Evolutionary conservation across 2,797 vertebrate genomes (phyloP).

Genomic region (Mastacembelus armatus): DNA sequence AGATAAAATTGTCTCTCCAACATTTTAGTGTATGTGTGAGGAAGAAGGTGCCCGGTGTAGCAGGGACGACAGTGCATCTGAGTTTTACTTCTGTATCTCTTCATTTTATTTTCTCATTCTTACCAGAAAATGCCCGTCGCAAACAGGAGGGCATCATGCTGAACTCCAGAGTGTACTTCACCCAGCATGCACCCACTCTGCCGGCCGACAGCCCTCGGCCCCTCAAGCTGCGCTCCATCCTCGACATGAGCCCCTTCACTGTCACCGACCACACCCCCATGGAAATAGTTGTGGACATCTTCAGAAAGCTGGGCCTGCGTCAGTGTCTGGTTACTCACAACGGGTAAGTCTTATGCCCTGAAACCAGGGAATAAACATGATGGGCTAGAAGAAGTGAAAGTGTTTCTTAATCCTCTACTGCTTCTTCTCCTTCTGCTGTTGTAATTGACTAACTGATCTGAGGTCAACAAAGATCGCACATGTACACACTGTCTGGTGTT

Average conservation of each 20-base stretch:
- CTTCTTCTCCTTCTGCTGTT: neutral
- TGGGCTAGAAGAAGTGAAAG: neutral
- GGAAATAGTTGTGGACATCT: conserved; percentile 99
- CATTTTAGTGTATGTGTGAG: neutral
- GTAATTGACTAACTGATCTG: neutral
- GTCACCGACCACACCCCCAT: conserved; percentile 99
- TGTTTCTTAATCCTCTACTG: neutral
- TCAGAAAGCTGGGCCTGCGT: conserved; percentile 96
- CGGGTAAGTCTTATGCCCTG: too few species aligned
- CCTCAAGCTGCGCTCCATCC: conserved; percentile 95
- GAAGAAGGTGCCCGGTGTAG: neutral
- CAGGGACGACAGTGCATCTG: too few species aligned
- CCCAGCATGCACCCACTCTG: conserved; percentile 95
- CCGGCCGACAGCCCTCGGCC: conserved; percentile 97
- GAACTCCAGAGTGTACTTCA: conserved; percentile 96
- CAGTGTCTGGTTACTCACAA: conserved; percentile 99
- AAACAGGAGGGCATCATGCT: conserved; percentile 97
- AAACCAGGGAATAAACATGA: neutral
- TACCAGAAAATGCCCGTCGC: conserved; percentile 93
- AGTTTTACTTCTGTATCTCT: too few species aligned
- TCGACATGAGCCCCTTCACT: conserved; percentile 99
- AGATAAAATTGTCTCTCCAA: neutral
- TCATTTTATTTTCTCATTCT: neutral
- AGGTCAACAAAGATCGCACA: conserved; percentile 11
- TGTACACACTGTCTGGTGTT: conserved; percentile 46